phyloP scores from a whole-genome alignment of 2,888 invertebrate species.

The Melipona beecheii region DNA sequence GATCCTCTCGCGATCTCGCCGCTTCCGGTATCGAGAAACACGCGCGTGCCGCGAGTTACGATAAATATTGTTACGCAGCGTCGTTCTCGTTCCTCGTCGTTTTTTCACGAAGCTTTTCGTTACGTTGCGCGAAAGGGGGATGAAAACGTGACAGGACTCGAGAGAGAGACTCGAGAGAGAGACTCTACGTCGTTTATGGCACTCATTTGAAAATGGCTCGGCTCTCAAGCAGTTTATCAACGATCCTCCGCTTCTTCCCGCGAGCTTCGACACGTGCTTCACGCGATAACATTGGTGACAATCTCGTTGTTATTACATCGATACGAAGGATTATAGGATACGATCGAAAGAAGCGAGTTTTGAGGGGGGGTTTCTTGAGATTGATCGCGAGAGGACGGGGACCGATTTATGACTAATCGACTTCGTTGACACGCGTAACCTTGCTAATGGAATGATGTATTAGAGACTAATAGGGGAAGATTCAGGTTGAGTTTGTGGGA shows the following conservation, averaged over 20 bases:
- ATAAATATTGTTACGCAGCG: constrained; percentile 77
- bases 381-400: constrained; percentile 26
- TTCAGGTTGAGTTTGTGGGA: neutral
- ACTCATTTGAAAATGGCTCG: constrained; percentile 82
- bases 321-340: neutral
- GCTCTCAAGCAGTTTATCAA: constrained; percentile 49
- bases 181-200: constrained; percentile 78
- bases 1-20: constrained; percentile 15
- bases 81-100: constrained; percentile 11
- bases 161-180: constrained; percentile 29
- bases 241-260: neutral
- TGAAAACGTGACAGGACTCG: neutral
- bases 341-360: neutral
- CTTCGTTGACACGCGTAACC: constrained; percentile 35
- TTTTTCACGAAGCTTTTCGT: neutral
- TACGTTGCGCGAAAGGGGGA: neutral
- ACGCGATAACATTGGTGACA: neutral
- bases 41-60: constrained; percentile 54
- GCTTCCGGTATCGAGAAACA: constrained; percentile 1
- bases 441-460: constrained; percentile 29
- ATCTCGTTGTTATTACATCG: neutral
- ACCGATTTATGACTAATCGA: constrained; percentile 32
- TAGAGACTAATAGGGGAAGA: constrained; percentile 26
- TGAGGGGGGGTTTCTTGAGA: neutral
- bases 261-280: neutral